A percentile compares a stretch with the other conserved stretches of the same genome.
Evolutionary conservation across 2,113 vertebrate genomes (phyloP).

Genomic region (Neogale vison): DNA sequence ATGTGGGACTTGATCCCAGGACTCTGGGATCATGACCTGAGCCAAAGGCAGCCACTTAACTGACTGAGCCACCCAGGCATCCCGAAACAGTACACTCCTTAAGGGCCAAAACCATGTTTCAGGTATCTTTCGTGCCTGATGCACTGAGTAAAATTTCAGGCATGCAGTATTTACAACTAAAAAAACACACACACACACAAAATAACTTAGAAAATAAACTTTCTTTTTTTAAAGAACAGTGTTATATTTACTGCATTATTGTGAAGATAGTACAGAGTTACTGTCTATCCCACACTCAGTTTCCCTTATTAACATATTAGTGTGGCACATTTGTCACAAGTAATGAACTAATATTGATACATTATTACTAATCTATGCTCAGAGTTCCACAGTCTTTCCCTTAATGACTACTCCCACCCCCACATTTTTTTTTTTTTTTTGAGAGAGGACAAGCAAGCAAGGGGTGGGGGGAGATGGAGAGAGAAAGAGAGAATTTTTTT

Average conservation of each 20-base stretch:
- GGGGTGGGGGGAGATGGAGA: background rate
- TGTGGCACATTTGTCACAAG: background rate
- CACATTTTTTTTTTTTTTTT: background rate
- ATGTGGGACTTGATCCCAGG: no score
- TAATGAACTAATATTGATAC: background rate
- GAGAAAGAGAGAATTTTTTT: background rate
- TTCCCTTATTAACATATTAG: background rate
- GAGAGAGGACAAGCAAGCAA: background rate
- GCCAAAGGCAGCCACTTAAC: no score
- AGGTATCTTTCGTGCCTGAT: background rate
- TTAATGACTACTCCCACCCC: background rate
- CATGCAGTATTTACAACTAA: background rate
- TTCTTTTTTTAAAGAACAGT: background rate
- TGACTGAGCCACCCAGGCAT: no score
- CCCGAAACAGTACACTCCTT: background rate
- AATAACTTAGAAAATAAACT: background rate
- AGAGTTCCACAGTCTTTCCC: background rate
- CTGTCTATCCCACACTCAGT: background rate
- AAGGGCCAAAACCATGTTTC: background rate
- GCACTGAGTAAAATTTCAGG: background rate
- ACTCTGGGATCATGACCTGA: no score
- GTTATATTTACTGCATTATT: slow-evolving; percentile 30
- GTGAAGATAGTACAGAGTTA: background rate
- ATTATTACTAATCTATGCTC: background rate
- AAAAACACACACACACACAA: background rate